Evolutionary conservation across 2,888 invertebrate species (phyloP), one percentile per base, ranked within the genome.

Genomic region (Drosophila affinis): DNA sequence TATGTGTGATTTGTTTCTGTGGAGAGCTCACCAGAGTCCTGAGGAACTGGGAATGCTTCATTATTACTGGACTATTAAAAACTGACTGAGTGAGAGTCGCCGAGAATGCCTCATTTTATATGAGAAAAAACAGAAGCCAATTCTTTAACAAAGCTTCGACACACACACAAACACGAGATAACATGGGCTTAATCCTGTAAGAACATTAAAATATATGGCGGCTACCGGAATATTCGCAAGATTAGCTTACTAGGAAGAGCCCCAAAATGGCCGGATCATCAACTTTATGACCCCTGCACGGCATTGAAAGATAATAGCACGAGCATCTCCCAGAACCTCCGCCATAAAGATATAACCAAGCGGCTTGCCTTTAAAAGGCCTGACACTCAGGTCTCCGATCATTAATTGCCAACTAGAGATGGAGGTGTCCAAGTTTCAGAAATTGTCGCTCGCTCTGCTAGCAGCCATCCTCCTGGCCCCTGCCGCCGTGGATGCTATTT

Each of bases 281-380:
- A 47, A 69, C 69, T 78, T 83, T 68, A 62, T 46, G 49, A 32
- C 32, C 6, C 5, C 9, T 24, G n/a, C 29, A 7, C 72, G 82
- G 65, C 88, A 88, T 88, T 82, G 88, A 69, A 51, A 85, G 88
- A 83, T 83, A 79, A 71, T 5, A 39, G 39, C 39, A 39, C 39
- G 39, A 49, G 18, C 12, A 9, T 18, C 17, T 12, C 10, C 45
- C 44, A 12, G 29, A 58, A 56, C 48, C 34, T 29, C n/a, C 7
- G 3, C 10, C 56, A 55, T 82, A 88, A 82, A 83, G 86, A 88
- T 83, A 75, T 47, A 47, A 18, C 14, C 9, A 10, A 7, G 48
- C 14, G 18, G n/a, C 10, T n/a, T 44, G 52, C 72, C 72, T 76
- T 88, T 88, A 84, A 61, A 84, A 84, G 72, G 80, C 81, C 57